Conservation (phyloP, 1,140 invertebrate species). For the Olivierus martensii region DNA sequence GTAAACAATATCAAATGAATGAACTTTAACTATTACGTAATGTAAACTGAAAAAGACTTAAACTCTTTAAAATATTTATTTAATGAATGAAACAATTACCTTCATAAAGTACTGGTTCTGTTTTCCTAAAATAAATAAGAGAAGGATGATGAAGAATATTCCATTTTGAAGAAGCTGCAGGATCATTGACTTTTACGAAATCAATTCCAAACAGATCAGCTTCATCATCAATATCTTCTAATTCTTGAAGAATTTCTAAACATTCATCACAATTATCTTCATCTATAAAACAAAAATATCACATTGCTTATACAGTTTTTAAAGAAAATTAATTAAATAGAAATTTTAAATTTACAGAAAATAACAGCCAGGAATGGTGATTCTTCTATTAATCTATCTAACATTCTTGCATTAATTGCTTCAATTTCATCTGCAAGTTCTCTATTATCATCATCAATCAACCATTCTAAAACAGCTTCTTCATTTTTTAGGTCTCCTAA, state of each 20-base stretch:
- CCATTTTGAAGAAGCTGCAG: constrained; percentile 64
- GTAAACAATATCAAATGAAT: too few relatives aligned
- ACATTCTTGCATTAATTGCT: constrained; percentile 74
- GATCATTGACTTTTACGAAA: constrained; percentile 79
- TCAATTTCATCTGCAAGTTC: constrained; percentile 89
- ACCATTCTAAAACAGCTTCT: constrained; percentile 50
- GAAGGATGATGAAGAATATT: constrained; percentile 61
- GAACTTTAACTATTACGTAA: too few relatives aligned
- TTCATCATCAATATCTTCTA: constrained; percentile 91
- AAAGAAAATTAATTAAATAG: neutral
- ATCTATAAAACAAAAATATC: constrained; percentile 35
- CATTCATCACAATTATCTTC: constrained; percentile 76
- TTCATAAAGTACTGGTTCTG: constrained; percentile 72
- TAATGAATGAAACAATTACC: too few relatives aligned
- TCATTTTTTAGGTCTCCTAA: constrained; percentile 62
- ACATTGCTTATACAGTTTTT: neutral
- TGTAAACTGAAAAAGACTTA: too few relatives aligned
- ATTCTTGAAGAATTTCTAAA: constrained; percentile 59
- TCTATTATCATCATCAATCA: constrained; percentile 83
- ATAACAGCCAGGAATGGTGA: constrained; percentile 79
- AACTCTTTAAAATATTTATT: too few relatives aligned
- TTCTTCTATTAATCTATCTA: constrained; percentile 68
- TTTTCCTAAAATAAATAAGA: constrained; percentile 81
- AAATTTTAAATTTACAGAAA: constrained; percentile 68
- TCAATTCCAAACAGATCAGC: constrained; percentile 82